phyloP scores from a whole-genome alignment of 2,113 vertebrate species.

The Halcyon malimbica region DNA sequence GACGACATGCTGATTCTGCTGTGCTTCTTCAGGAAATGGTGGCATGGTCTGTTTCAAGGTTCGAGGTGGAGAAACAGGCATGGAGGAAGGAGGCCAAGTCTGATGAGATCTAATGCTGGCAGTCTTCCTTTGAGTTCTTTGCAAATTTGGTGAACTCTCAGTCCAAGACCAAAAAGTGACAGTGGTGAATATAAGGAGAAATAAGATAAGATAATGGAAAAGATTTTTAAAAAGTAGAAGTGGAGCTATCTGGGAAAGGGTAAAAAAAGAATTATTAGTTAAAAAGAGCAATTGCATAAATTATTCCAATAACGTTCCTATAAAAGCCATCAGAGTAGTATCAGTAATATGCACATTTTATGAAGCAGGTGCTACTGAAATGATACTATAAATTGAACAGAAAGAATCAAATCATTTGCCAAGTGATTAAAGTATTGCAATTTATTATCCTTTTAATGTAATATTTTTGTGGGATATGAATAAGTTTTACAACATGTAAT shows the following conservation, averaged over 20 bases:
- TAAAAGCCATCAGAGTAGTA: slow-evolving; percentile 43
- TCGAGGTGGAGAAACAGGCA: not conserved
- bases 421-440: slow-evolving; percentile 63
- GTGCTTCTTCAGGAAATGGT: not conserved
- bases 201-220: not conserved
- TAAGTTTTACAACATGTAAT: slow-evolving; percentile 64
- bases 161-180: not conserved
- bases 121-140: not conserved
- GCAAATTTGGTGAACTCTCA: not conserved
- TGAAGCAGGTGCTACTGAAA: slow-evolving; percentile 56
- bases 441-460: slow-evolving; percentile 66
- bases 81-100: not conserved
- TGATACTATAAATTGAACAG: slow-evolving; percentile 52
- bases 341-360: slow-evolving; percentile 51
- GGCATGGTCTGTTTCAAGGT: not conserved
- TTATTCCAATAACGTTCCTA: slow-evolving; percentile 1
- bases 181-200: not conserved
- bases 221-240: slow-evolving; percentile 2
- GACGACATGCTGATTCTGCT: no score
- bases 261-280: slow-evolving; percentile 18
- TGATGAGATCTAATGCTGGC: not conserved
- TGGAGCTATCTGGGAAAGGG: not conserved
- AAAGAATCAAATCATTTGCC: slow-evolving; percentile 62
- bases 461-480: slow-evolving; percentile 59
- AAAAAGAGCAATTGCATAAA: slow-evolving; percentile 59